phyloP scores from a whole-genome alignment of 2,797 vertebrate species.

The Sebastes flavidus region DNA sequence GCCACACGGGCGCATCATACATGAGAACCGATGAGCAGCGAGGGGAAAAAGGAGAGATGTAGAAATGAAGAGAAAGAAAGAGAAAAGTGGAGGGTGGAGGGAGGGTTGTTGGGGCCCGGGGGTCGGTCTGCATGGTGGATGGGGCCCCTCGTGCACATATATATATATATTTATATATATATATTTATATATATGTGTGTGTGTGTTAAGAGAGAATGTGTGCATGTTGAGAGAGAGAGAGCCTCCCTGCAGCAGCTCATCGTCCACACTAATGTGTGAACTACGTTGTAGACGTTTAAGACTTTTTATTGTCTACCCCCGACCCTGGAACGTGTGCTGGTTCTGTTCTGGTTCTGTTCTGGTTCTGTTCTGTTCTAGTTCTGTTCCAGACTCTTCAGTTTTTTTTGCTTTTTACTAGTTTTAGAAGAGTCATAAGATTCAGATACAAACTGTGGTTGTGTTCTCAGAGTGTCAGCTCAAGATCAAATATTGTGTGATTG shows the following conservation, averaged over 20 bases:
- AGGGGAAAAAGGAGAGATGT: constrained; percentile 14
- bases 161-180: constrained; percentile 9
- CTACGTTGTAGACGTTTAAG: too few relatives aligned
- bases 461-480: too few relatives aligned
- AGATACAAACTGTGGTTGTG: too few relatives aligned
- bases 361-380: too few relatives aligned
- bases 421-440: too few relatives aligned
- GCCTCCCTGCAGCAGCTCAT: not conserved
- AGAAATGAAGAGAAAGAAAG: constrained; percentile 30
- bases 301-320: too few relatives aligned
- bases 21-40: not conserved
- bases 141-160: constrained; percentile 45
- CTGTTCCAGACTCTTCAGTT: too few relatives aligned
- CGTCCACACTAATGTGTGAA: not conserved
- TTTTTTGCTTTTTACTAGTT: too few relatives aligned
- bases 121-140: constrained; percentile 36
- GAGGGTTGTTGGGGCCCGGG: constrained; percentile 50
- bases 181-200: constrained; percentile 2
- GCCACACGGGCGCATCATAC: not conserved
- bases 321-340: not conserved
- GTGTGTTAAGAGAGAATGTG: constrained; percentile 2
- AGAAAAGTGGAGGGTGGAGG: constrained; percentile 5
- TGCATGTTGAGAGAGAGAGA: not conserved
- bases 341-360: too few relatives aligned
- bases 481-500: too few relatives aligned